Evolutionary conservation across 2,797 vertebrate species (phyloP), one percentile per base, ranked within the genome.

Genomic region (Hydrocynus forskahlii): DNA sequence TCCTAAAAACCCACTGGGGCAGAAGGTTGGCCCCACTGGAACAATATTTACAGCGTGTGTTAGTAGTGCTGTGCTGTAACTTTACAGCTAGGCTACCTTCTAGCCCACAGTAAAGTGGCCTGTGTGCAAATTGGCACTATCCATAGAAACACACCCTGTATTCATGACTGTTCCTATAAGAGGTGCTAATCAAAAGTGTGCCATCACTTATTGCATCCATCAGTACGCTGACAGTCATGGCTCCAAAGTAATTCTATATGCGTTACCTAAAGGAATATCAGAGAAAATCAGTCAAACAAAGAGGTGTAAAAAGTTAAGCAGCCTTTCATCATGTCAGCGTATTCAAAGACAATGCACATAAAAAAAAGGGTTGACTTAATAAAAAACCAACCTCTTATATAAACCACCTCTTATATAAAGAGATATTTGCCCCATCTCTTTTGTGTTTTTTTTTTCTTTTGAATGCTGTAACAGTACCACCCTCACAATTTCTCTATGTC

Each of bases 1-100:
- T 82, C 76, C 81, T 81, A 84, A 82, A 82, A 90, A 91, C 86
- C 88, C 89, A 91, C 89, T 89, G 89, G 90, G 89, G 87, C 87
- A 88, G 88, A 90, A 91, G 86, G 87, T 78, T 81, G 74, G 63
- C 69, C 63, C 59, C 69, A 78, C 19, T 75, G 89, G 83, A 86
- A 88, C 86, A 82, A 73, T 82, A 89, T 84, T 86, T 57, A 83
- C 81, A 25, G 80, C 75, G 75, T 63, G 40, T 72, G 64, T 71
- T 66, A 50, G n/a, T 38, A 68, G 16, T 57, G 75, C 69, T 9
- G 60, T 35, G 40, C 29, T 75, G 57, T 13, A 63, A 55, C 63
- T 66, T 38, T 35, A 63, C 60, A 63, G 25, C 45, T 21, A 8
- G 59, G 25, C 21, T 14, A n/a, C 48, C 25, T 70, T 16, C 19